phyloP scores from a whole-genome alignment of 2,888 invertebrate species.

The Drosophila nigricruria region DNA sequence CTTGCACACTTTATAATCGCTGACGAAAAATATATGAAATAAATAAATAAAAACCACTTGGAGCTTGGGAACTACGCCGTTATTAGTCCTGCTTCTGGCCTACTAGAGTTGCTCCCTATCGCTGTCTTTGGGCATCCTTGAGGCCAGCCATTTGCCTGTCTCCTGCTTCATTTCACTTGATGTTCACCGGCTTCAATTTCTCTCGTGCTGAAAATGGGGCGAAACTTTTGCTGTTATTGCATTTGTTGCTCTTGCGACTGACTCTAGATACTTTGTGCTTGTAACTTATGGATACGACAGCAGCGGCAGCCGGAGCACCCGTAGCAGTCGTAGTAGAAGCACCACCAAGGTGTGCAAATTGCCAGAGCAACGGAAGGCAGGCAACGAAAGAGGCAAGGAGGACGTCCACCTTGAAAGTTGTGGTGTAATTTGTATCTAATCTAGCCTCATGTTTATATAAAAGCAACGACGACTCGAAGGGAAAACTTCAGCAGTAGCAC shows the following conservation, averaged over 20 bases:
- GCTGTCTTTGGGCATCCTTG: not conserved
- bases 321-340: slow-evolving; percentile 35
- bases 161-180: slow-evolving; percentile 20
- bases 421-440: slow-evolving; percentile 81
- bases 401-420: slow-evolving; percentile 74
- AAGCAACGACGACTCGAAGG: slow-evolving; percentile 61
- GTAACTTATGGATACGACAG: slow-evolving; percentile 73
- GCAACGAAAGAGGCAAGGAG: not conserved
- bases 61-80: slow-evolving; percentile 36
- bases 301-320: slow-evolving; percentile 27
- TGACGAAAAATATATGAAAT: slow-evolving; percentile 70
- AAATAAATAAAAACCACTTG: slow-evolving; percentile 72
- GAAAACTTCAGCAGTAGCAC: slow-evolving; percentile 41
- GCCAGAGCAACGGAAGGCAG: slow-evolving; percentile 14
- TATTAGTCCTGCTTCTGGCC: slow-evolving; percentile 50
- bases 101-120: not conserved
- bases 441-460: slow-evolving; percentile 81
- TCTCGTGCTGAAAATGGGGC: slow-evolving; percentile 8
- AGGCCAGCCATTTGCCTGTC: slow-evolving; percentile 25
- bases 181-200: slow-evolving; percentile 17
- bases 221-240: slow-evolving; percentile 77
- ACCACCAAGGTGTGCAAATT: slow-evolving; percentile 41
- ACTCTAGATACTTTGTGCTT: slow-evolving; percentile 67
- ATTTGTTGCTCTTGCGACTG: slow-evolving; percentile 48
- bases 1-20: slow-evolving; percentile 69